phyloP scores from a whole-genome alignment of 1,140 invertebrate genomes.

The Planococcus citri region DNA sequence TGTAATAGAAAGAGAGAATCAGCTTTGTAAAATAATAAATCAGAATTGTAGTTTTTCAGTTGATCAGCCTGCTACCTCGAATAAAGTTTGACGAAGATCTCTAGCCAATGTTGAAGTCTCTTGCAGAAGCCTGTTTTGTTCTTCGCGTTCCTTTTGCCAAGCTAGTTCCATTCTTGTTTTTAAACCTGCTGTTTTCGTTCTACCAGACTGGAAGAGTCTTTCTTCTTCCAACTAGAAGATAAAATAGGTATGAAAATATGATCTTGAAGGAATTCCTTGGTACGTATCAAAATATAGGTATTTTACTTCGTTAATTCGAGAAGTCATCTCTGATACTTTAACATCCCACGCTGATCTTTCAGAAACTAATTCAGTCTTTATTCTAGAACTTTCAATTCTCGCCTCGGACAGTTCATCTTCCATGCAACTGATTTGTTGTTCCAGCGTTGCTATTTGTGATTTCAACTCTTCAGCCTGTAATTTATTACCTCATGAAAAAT shows the following conservation, averaged over 20 bases:
- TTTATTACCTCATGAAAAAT: too few relatives aligned
- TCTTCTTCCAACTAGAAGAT: constrained; percentile 62
- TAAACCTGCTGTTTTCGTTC: constrained; percentile 69
- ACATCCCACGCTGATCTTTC: constrained; percentile 79
- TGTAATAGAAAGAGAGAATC: constrained; percentile 31
- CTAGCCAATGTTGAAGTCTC: constrained; percentile 82
- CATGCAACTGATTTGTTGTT: constrained; percentile 68
- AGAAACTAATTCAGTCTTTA: constrained; percentile 79
- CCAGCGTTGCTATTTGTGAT: constrained; percentile 47
- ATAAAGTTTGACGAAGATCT: constrained; percentile 73
- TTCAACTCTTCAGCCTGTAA: constrained; percentile 38
- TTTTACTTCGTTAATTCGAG: constrained; percentile 74
- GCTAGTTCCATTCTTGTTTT: constrained; percentile 82
- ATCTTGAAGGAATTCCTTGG: background rate
- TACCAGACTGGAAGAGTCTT: constrained; percentile 57
- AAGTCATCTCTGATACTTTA: constrained; percentile 76
- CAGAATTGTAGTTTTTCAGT: background rate
- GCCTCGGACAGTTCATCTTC: constrained; percentile 81
- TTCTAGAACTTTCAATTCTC: constrained; percentile 62
- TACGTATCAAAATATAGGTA: background rate
- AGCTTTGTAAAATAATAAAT: constrained; percentile 4
- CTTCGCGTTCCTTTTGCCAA: constrained; percentile 90
- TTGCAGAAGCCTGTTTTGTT: constrained; percentile 75
- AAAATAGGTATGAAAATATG: background rate
- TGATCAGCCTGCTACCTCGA: constrained; percentile 46